These are phyloP conservation scores for Cydia pomonella DNA, from an alignment of 1,140 invertebrate genomes.

Conservation along the genomic window DNA sequence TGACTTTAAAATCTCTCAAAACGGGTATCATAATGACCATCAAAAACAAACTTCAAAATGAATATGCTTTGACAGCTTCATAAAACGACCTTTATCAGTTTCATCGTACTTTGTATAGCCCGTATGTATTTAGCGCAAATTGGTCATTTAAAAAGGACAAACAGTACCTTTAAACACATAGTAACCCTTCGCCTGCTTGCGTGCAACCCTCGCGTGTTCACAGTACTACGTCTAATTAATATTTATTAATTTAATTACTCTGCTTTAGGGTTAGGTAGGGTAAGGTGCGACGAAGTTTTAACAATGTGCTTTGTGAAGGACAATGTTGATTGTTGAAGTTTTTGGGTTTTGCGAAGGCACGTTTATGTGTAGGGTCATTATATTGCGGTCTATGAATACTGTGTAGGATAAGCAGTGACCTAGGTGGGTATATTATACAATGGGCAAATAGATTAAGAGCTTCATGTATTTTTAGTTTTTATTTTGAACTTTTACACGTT, in stretches of 20 bases:
- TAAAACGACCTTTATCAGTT: not conserved
- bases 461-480: too few species aligned
- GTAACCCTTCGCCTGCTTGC: conserved; percentile 39
- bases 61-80: not conserved
- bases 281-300: conserved; percentile 18
- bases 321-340: conserved; percentile 8
- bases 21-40: too few species aligned
- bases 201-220: conserved; percentile 34
- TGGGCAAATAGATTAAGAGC: too few species aligned
- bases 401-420: too few species aligned
- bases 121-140: conserved; percentile 25
- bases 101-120: not conserved
- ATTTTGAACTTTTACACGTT: too few species aligned
- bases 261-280: conserved; percentile 40
- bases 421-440: too few species aligned
- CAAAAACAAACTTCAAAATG: too few species aligned
- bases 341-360: not conserved
- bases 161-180: conserved; percentile 17
- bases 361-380: not conserved
- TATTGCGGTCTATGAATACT: not conserved
- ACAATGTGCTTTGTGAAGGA: not conserved
- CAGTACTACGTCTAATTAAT: conserved; percentile 42
- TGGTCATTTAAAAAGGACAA: conserved; percentile 18
- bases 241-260: conserved; percentile 52
- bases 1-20: too few species aligned